Evolutionary conservation across 2,888 invertebrate species (phyloP).

Genomic region (Xestoiulus laeticollis): DNA sequence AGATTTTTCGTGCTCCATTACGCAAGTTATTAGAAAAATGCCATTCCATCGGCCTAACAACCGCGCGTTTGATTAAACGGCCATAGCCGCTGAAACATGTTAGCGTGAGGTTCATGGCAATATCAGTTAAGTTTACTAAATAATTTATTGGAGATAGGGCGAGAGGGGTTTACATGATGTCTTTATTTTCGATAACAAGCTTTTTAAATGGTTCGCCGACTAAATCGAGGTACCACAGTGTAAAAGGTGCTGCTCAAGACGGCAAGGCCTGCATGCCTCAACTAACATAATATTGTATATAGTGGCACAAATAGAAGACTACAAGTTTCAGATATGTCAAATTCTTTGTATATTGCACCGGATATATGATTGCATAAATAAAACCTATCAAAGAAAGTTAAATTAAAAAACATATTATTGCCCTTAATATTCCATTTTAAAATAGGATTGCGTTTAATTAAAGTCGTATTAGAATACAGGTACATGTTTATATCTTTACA

Average conservation of each 20-base stretch:
- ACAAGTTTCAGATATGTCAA: too few species aligned
- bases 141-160: conserved; percentile 15
- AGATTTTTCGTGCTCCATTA: conserved; percentile 25
- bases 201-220: not conserved
- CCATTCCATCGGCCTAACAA: not conserved
- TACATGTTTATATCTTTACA: too few species aligned
- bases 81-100: not conserved
- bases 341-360: too few species aligned
- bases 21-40: conserved; percentile 16
- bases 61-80: not conserved
- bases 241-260: not conserved
- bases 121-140: conserved; percentile 21
- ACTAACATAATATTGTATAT: too few species aligned
- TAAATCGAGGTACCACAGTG: not conserved
- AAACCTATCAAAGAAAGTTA: too few species aligned
- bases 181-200: conserved; percentile 28
- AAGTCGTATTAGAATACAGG: too few species aligned
- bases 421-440: too few species aligned
- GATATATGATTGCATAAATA: too few species aligned
- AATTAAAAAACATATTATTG: too few species aligned
- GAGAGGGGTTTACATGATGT: conserved; percentile 23
- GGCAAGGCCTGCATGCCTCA: too few species aligned
- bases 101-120: conserved; percentile 11
- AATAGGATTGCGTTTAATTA: too few species aligned
- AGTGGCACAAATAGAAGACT: too few species aligned